phyloP scores from a whole-genome alignment of 2,888 invertebrate genomes.

The Pseudococcus viburni region DNA sequence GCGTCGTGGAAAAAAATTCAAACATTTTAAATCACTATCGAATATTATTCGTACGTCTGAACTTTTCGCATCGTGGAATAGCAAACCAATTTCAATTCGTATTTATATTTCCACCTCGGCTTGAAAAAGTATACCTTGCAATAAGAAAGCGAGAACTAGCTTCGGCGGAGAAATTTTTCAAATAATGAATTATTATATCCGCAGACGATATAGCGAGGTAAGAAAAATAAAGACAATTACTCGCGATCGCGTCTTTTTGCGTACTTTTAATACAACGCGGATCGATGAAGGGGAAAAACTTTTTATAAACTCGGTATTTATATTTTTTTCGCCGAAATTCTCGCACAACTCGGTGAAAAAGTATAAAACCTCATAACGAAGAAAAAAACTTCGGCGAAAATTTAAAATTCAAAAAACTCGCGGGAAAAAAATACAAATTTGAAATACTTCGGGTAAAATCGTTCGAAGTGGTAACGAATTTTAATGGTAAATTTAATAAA shows the following conservation, averaged over 20 bases:
- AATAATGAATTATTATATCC: constrained; percentile 26
- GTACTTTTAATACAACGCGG: neutral
- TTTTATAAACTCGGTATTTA: constrained; percentile 37
- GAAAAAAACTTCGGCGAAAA: neutral
- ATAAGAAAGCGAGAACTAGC: neutral
- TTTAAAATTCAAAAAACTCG: constrained; percentile 43
- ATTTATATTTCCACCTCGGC: neutral
- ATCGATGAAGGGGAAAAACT: constrained; percentile 45
- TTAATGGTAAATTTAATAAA: constrained; percentile 53
- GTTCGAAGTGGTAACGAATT: constrained; percentile 6
- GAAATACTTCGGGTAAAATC: constrained; percentile 4
- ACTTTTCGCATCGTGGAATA: neutral
- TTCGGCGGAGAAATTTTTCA: neutral
- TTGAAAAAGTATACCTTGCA: neutral
- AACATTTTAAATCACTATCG: constrained; percentile 42
- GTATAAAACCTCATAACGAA: neutral
- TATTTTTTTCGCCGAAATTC: neutral
- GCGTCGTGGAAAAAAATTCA: neutral
- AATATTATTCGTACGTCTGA: constrained; percentile 4
- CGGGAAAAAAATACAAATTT: constrained; percentile 18
- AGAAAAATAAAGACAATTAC: constrained; percentile 38
- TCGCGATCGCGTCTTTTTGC: neutral
- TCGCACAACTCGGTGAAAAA: neutral
- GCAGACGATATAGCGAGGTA: neutral
- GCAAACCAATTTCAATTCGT: constrained; percentile 14